phyloP scores from a whole-genome alignment of 1,140 invertebrate genomes.

The Drosophila eugracilis region DNA sequence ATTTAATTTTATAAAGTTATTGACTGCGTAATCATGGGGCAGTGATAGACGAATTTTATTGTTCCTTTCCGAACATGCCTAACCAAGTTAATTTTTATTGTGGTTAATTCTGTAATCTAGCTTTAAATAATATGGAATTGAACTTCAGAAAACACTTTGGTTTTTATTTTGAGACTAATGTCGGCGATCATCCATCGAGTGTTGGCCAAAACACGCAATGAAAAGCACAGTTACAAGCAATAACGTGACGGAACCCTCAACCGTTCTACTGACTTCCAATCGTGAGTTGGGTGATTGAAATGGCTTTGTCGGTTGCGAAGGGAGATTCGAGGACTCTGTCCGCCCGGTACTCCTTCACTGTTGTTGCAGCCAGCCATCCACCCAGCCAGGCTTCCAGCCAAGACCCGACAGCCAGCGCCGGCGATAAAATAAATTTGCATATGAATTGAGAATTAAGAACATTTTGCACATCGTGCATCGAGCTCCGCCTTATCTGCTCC shows the following conservation, averaged over 20 bases:
- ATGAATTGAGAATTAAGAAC: slow-evolving; percentile 84
- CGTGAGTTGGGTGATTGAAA: slow-evolving; percentile 40
- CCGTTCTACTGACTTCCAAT: slow-evolving; percentile 8
- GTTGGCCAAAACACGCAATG: slow-evolving; percentile 42
- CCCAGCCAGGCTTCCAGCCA: slow-evolving; percentile 22
- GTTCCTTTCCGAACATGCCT: no score
- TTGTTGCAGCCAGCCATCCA: slow-evolving; percentile 69
- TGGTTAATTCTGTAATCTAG: no score
- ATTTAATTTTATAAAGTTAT: no score
- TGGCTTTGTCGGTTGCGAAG: slow-evolving; percentile 9
- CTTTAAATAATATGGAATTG: no score
- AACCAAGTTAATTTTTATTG: no score
- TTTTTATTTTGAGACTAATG: slow-evolving; percentile 25
- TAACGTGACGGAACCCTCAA: slow-evolving; percentile 46
- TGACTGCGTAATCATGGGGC: no score
- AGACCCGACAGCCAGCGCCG: slow-evolving; percentile 47
- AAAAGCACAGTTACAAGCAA: slow-evolving; percentile 69
- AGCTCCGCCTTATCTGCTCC: slow-evolving; percentile 5
- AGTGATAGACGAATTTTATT: no score
- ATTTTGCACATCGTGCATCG: slow-evolving; percentile 78
- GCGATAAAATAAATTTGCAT: slow-evolving; percentile 84
- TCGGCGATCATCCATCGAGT: slow-evolving; percentile 62
- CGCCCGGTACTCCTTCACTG: slow-evolving; percentile 65
- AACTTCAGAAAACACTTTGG: no score
- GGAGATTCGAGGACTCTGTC: slow-evolving; percentile 41